These are phyloP conservation scores for Sclerurus mexicanus DNA, from an alignment of 2,113 vertebrate genomes.

Conservation along the genomic window DNA sequence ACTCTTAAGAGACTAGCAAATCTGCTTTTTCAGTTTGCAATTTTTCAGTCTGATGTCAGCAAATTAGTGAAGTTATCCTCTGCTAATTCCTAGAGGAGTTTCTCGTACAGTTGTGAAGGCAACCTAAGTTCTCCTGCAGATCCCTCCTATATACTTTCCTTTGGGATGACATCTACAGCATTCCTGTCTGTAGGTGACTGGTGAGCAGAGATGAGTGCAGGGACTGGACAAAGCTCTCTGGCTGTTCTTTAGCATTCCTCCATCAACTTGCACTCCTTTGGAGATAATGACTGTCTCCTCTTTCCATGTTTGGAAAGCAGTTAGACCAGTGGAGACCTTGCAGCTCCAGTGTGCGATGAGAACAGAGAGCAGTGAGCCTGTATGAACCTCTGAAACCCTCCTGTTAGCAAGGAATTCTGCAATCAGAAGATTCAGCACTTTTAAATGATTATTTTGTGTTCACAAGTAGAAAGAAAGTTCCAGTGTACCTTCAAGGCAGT, in stretches of 20 bases:
- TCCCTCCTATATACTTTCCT: background rate
- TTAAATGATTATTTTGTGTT: background rate
- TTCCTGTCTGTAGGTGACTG: background rate
- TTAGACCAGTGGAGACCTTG: background rate
- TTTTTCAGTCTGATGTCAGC: background rate
- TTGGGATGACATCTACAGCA: background rate
- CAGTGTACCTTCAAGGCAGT: background rate
- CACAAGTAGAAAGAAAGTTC: background rate
- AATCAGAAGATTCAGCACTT: background rate
- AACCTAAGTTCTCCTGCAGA: background rate
- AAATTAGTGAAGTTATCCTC: background rate
- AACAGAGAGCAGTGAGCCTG: background rate
- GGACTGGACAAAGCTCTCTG: background rate
- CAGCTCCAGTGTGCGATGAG: rapidly evolving
- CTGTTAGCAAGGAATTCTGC: background rate
- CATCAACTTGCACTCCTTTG: background rate
- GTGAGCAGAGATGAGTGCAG: background rate
- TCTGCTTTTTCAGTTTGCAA: background rate
- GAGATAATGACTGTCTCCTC: background rate
- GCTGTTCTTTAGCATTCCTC: background rate
- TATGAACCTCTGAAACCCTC: background rate
- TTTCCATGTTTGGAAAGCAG: background rate
- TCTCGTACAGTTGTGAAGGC: background rate
- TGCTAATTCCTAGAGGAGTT: background rate
- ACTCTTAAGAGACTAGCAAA: background rate